These are phyloP conservation scores for Amblyornis subalaris DNA, from an alignment of 2,113 vertebrate species.

Conservation along the genomic window DNA sequence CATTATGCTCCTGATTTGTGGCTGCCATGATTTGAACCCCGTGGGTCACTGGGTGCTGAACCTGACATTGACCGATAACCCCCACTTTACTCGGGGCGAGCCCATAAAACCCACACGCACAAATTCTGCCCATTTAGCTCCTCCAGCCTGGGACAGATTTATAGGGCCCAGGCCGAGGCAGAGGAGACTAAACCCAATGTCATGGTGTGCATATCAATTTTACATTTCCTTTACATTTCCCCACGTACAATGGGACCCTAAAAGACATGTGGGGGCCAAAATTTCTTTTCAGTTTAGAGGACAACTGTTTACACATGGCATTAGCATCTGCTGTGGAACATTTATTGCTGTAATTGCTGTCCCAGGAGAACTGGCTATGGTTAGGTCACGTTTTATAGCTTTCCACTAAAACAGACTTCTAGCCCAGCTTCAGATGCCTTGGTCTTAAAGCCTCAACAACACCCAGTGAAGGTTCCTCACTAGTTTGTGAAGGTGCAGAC, in stretches of 20 bases:
- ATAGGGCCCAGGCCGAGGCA: neutral
- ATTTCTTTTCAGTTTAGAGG: constrained; percentile 32
- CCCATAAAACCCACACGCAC: constrained; percentile 51
- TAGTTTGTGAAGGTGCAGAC: neutral
- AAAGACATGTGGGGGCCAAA: constrained; percentile 17
- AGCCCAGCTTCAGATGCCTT: constrained; percentile 7
- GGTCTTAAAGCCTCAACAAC: neutral
- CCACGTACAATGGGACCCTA: neutral
- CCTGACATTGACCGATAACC: constrained; percentile 62
- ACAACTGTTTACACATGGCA: constrained; percentile 27
- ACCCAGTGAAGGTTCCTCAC: neutral
- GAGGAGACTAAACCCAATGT: constrained; percentile 30
- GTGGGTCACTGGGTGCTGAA: constrained; percentile 56
- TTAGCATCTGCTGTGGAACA: constrained; percentile 61
- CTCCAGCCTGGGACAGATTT: constrained; percentile 40
- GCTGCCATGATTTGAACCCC: constrained; percentile 18
- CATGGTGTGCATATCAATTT: constrained; percentile 29
- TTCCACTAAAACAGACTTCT: constrained; percentile 36
- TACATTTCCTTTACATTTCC: constrained; percentile 52
- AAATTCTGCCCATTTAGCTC: constrained; percentile 41
- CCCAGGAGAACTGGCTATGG: constrained; percentile 48
- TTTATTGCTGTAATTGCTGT: constrained; percentile 57
- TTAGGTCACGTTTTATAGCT: constrained; percentile 36
- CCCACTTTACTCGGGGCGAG: neutral
- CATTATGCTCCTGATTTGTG: constrained; percentile 67